Evolutionary conservation across 2,888 invertebrate genomes (phyloP).

Genomic region (Drosophila borborema): DNA sequence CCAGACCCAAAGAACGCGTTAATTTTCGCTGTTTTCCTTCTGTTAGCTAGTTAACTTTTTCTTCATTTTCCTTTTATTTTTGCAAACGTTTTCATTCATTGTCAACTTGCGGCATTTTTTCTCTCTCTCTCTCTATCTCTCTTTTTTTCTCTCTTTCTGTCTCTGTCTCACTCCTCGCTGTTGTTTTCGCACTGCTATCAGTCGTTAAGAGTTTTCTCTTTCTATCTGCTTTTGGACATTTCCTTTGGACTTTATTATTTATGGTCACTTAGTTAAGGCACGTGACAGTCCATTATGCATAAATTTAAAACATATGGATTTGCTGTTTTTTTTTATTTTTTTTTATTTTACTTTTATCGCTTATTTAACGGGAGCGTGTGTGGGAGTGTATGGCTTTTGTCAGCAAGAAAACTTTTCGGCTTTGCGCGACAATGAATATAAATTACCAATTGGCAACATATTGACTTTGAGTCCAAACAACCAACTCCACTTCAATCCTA

Average conservation of each 20-base stretch:
- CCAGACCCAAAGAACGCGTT: conserved; percentile 48
- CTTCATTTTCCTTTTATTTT: conserved; percentile 10
- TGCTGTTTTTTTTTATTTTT: conserved; percentile 34
- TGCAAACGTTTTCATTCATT: conserved; percentile 43
- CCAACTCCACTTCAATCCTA: not conserved
- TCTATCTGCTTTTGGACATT: conserved; percentile 15
- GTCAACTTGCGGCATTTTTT: conserved; percentile 40
- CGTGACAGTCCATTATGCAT: conserved; percentile 63
- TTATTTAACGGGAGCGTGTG: conserved; percentile 30
- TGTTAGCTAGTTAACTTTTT: conserved; percentile 27
- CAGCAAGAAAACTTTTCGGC: conserved; percentile 42
- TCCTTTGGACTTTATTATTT: conserved; percentile 56
- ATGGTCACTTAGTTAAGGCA: conserved; percentile 60
- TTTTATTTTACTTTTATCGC: conserved; percentile 49
- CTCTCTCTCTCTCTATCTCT: not conserved
- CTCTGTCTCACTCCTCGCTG: not conserved
- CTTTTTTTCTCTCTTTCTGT: not conserved
- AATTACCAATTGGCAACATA: conserved; percentile 35
- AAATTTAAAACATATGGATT: conserved; percentile 62
- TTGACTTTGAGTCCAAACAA: conserved; percentile 5
- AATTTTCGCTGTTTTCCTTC: conserved; percentile 54
- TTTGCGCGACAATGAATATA: conserved; percentile 49
- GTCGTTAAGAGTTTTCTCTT: conserved; percentile 23
- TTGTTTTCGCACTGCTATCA: conserved; percentile 35
- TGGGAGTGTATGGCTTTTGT: conserved; percentile 26